Percentiles rank a stretch among this genome's conserved stretches.
Conservation (phyloP, 2,113 vertebrate species). For the Nansenia antarctica region DNA sequence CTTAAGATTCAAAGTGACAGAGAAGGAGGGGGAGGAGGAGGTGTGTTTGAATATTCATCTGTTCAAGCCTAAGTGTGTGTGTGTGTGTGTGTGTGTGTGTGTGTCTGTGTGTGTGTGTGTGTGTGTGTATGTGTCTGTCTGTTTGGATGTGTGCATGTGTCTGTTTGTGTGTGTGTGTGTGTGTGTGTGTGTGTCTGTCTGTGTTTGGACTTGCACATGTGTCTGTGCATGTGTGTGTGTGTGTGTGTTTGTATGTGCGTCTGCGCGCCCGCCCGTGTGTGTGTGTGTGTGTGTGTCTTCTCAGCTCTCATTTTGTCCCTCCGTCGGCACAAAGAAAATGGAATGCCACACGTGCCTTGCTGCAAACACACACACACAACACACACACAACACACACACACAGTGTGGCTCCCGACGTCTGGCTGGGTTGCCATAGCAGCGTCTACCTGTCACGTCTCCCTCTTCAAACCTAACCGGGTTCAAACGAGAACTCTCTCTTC, state of each 20-base stretch:
- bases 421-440: constrained; percentile 70
- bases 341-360: neutral
- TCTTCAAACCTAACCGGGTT: constrained; percentile 53
- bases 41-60: constrained; percentile 58
- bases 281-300: constrained; percentile 6
- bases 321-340: constrained; percentile 1
- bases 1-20: constrained; percentile 54
- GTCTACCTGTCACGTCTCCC: constrained; percentile 67
- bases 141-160: neutral
- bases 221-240: neutral
- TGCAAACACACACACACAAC: no score
- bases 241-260: constrained; percentile 10
- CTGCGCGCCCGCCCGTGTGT: neutral
- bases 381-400: no score
- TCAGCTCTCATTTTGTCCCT: neutral
- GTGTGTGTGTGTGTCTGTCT: constrained; percentile 5
- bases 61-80: constrained; percentile 27
- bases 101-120: constrained; percentile 16
- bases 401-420: no score
- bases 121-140: neutral
- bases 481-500: constrained; percentile 53
- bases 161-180: constrained; percentile 9
- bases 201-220: neutral
- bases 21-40: constrained; percentile 18
- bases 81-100: constrained; percentile 37